These are phyloP conservation scores for Enteromius afrohamiltoni DNA, from an alignment of 2,797 vertebrate genomes.

Conservation along the genomic window DNA sequence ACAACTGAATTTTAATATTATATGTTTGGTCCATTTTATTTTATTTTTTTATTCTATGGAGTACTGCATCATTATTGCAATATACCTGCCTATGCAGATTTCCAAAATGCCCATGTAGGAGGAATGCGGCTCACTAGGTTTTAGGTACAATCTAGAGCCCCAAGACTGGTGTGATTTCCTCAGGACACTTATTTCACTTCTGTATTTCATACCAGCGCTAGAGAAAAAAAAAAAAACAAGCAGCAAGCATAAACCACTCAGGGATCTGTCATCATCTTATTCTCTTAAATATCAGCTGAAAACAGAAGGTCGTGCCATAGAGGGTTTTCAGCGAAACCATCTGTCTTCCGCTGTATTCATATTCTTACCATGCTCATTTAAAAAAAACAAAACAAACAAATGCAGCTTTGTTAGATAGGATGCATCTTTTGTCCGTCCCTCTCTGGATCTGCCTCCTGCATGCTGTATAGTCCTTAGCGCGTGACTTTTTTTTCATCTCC, in stretches of 20 bases:
- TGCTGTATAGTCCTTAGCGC: neutral
- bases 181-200: neutral
- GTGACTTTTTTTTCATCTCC: neutral
- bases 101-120: neutral
- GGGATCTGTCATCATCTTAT: conserved; percentile 24
- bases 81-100: neutral
- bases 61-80: neutral
- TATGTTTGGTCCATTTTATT: neutral
- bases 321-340: conserved; percentile 4
- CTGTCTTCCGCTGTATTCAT: neutral
- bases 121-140: neutral
- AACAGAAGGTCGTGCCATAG: conserved; percentile 12
- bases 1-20: neutral
- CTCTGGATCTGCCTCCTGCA: neutral
- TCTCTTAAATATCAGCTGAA: neutral
- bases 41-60: neutral
- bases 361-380: conserved; percentile 14
- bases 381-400: neutral
- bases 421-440: neutral
- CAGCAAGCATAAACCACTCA: conserved; percentile 1
- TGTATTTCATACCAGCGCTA: neutral
- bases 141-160: neutral
- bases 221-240: neutral
- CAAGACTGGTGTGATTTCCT: conserved; percentile 1
- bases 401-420: neutral